phyloP scores from a whole-genome alignment of 2,888 invertebrate genomes.

The Bugula neritina region DNA sequence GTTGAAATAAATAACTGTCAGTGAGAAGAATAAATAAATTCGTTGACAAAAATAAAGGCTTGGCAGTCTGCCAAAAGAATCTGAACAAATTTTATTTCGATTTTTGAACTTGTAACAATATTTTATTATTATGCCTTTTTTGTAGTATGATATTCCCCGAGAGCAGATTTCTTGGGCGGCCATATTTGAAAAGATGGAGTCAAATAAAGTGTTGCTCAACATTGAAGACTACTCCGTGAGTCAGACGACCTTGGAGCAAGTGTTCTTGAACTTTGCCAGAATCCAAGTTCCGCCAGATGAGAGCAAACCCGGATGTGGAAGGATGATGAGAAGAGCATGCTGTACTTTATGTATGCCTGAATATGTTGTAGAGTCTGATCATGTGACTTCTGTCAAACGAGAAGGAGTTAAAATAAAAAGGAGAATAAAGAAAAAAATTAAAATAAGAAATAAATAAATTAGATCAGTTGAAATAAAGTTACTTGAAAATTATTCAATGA shows the following conservation, averaged over 20 bases:
- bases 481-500: too few relatives aligned
- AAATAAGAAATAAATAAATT: too few relatives aligned
- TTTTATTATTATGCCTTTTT: too few relatives aligned
- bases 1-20: too few relatives aligned
- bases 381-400: too few relatives aligned
- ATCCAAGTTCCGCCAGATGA: conserved; percentile 32
- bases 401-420: too few relatives aligned
- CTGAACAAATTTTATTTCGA: background rate
- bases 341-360: background rate
- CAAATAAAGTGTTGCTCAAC: background rate
- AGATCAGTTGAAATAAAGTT: too few relatives aligned
- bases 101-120: too few relatives aligned
- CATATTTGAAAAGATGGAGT: background rate
- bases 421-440: too few relatives aligned
- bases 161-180: background rate
- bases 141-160: background rate
- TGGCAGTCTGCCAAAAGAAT: background rate
- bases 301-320: background rate
- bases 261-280: conserved; percentile 49
- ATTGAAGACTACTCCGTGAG: conserved; percentile 69
- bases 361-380: too few relatives aligned
- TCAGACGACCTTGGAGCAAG: conserved; percentile 75
- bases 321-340: background rate
- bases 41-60: background rate
- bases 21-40: too few relatives aligned